These are phyloP conservation scores for Steatocranus sp. DNA, from an alignment of 2,797 vertebrate genomes.

Conservation along the genomic window DNA sequence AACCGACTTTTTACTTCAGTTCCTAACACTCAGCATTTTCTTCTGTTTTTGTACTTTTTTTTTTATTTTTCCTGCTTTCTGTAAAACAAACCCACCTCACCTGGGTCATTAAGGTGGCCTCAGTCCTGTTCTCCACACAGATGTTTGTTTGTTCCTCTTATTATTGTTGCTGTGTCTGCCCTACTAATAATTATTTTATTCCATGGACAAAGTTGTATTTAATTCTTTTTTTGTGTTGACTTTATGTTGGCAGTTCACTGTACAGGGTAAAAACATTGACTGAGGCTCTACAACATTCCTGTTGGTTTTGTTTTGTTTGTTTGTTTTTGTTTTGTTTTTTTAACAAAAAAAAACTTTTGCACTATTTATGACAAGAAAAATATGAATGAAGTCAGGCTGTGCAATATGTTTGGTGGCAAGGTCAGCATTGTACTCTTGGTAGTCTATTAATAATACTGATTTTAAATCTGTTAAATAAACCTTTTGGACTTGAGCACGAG, in stretches of 20 bases:
- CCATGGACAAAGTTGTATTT: constrained; percentile 67
- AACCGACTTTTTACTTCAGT: constrained; percentile 92
- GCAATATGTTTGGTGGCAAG: constrained; percentile 91
- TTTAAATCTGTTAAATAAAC: constrained; percentile 99
- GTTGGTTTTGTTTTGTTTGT: constrained; percentile 63
- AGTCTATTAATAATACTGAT: constrained; percentile 82
- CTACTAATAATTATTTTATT: constrained; percentile 70
- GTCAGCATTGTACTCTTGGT: constrained; percentile 91
- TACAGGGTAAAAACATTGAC: constrained; percentile 76
- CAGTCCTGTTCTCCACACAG: constrained; percentile 86
- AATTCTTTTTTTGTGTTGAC: constrained; percentile 67
- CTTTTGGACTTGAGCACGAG: constrained; percentile 91
- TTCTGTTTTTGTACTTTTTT: constrained; percentile 42
- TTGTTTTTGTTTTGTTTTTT: neutral
- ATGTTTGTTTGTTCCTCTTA: constrained; percentile 65
- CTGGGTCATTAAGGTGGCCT: constrained; percentile 73
- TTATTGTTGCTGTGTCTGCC: constrained; percentile 32
- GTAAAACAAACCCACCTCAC: constrained; percentile 23
- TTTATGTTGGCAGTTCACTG: constrained; percentile 79
- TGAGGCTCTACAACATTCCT: constrained; percentile 92
- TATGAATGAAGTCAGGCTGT: constrained; percentile 93
- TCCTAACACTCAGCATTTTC: constrained; percentile 76
- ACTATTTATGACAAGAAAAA: constrained; percentile 90
- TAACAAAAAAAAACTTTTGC: constrained; percentile 81
- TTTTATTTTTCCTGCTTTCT: constrained; percentile 69